Evolutionary conservation across 1,140 invertebrate genomes (phyloP).

Genomic region (Neoseiulus cucumeris): DNA sequence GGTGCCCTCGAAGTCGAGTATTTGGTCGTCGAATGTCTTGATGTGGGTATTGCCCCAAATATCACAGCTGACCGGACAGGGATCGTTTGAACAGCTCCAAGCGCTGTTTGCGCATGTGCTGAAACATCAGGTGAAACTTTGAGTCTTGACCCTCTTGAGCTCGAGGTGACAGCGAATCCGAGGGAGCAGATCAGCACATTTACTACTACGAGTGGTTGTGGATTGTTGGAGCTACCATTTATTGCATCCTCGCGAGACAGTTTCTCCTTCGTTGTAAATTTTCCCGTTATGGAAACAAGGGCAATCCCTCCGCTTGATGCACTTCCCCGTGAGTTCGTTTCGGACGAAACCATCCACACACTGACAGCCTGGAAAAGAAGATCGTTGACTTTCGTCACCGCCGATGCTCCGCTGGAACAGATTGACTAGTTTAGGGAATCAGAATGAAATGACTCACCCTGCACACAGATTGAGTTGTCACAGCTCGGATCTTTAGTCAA

Average conservation of each 20-base stretch:
- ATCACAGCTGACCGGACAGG: conserved; percentile 41
- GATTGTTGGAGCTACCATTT: conserved; percentile 45
- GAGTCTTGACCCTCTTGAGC: no score
- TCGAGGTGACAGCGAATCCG: no score
- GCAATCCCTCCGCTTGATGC: conserved; percentile 46
- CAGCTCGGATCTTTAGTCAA: conserved; percentile 24
- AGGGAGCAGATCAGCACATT: no score
- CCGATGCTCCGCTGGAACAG: no score
- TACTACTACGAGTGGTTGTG: no score
- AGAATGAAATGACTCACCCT: not conserved
- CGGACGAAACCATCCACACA: conserved; percentile 52
- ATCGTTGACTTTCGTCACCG: no score
- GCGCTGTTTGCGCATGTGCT: conserved; percentile 32
- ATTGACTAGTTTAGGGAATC: no score
- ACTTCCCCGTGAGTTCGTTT: conserved; percentile 41
- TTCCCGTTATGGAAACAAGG: conserved; percentile 69
- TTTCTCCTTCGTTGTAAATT: conserved; percentile 52
- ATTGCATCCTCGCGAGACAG: conserved; percentile 59
- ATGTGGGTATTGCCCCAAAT: conserved; percentile 71
- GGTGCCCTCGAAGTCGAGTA: conserved; percentile 62
- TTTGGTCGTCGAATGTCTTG: conserved; percentile 55
- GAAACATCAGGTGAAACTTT: conserved; percentile 18
- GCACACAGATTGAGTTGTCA: no score
- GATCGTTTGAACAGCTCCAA: conserved; percentile 26
- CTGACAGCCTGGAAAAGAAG: conserved; percentile 9